Percentiles rank a stretch among this genome's conserved stretches.
phyloP scores from a whole-genome alignment of 2,888 invertebrate species.

The Polyommatus icarus region DNA sequence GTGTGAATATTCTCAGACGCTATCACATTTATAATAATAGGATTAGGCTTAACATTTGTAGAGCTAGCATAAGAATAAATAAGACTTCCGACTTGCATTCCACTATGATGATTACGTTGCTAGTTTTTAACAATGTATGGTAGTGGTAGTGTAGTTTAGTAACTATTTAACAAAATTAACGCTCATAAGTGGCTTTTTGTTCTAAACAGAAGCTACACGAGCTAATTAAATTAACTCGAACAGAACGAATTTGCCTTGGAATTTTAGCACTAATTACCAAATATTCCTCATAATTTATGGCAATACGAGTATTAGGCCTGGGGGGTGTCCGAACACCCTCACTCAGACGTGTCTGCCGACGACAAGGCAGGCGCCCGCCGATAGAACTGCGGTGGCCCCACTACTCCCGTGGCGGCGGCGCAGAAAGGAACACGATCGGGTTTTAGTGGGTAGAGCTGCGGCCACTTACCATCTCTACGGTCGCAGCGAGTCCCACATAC shows the following conservation, averaged over 20 bases:
- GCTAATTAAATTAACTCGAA: slow-evolving; percentile 13
- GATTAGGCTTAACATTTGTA: background rate
- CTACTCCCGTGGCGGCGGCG: too few relatives aligned
- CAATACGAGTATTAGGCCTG: too few relatives aligned
- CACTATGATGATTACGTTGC: background rate
- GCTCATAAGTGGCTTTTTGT: background rate
- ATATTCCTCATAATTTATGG: background rate
- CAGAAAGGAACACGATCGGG: too few relatives aligned
- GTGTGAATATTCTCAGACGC: background rate
- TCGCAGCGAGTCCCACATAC: too few relatives aligned
- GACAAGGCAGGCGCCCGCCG: too few relatives aligned
- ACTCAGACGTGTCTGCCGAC: too few relatives aligned
- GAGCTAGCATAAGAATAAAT: background rate
- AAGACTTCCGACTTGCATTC: background rate
- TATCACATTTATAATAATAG: background rate
- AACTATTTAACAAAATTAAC: background rate
- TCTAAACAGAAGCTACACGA: background rate
- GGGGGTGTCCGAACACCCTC: too few relatives aligned
- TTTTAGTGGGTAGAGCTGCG: too few relatives aligned
- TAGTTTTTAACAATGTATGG: background rate
- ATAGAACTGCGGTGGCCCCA: too few relatives aligned
- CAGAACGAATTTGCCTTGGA: slow-evolving; percentile 17
- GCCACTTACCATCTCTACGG: too few relatives aligned
- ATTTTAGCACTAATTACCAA: slow-evolving; percentile 4
- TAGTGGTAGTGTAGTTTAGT: background rate